Evolutionary conservation across 2,797 vertebrate species (phyloP).

Genomic region (Miichthys miiuy): DNA sequence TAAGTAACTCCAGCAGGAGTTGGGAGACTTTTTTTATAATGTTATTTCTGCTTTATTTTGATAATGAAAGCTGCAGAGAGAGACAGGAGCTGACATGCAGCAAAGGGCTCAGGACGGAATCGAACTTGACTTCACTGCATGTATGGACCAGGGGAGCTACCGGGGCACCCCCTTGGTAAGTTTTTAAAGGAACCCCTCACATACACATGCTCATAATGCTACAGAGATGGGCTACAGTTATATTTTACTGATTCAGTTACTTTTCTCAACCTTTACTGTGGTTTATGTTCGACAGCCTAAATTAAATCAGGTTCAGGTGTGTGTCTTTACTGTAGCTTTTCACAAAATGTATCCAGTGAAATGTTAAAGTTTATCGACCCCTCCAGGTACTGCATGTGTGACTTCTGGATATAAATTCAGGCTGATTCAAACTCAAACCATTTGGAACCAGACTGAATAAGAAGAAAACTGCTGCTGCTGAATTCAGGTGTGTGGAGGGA

Average conservation of each 20-base stretch:
- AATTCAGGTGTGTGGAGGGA: conserved; percentile 48
- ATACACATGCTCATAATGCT: neutral
- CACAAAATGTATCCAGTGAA: conserved; percentile 3
- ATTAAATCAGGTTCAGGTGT: neutral
- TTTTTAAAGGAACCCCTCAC: conserved; percentile 19
- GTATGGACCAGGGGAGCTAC: too few relatives aligned
- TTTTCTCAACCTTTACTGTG: neutral
- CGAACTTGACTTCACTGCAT: too few relatives aligned
- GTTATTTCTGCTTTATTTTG: too few relatives aligned
- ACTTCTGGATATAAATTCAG: conserved; percentile 44
- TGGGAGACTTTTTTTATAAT: neutral
- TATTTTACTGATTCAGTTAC: conserved; percentile 28
- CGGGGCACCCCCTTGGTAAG: neutral
- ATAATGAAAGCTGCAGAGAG: too few relatives aligned
- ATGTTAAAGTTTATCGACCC: conserved; percentile 32
- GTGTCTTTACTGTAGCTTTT: neutral
- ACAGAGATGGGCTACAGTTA: neutral
- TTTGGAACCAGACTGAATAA: conserved; percentile 52
- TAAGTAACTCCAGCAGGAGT: neutral
- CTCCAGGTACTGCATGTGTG: neutral
- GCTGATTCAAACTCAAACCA: conserved; percentile 46
- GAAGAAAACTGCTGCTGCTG: conserved; percentile 55
- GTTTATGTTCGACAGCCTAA: conserved; percentile 2
- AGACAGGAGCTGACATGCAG: too few relatives aligned
- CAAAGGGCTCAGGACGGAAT: too few relatives aligned